Base-by-base conservation (phyloP, 2,888 invertebrate genomes). In the Limulus polyphemus region DNA sequence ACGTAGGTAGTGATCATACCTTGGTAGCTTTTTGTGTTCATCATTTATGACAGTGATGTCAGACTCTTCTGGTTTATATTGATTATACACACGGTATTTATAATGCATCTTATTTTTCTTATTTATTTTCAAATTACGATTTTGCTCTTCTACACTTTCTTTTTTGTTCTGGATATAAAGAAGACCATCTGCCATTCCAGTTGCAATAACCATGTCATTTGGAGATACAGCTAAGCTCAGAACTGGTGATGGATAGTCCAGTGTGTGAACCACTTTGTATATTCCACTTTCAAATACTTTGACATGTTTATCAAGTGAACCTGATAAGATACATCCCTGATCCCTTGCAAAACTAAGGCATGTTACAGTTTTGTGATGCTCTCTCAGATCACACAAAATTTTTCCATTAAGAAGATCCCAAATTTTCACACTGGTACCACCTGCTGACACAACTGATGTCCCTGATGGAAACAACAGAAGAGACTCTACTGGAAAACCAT, bases 301-400 rank as follows among this genome's bases (percentile, higher is more conserved):
- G 0, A 95, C 87, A 78, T 93, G 92, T 67, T 90, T 84, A 76
- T 99, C 98, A 61, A 98, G 79, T 4, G 93, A 90, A 1, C 88
- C 91, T 0, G 95, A 93, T 70, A 97, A 76, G 17, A 98, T 80
- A 72, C 90, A 82, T 68, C 84, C 86, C 46, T 88, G 87, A 49
- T 64, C 65, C 56, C 86, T 87, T 46, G 89, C 89, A 65, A 95
- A 81, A 68, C 84, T 80, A 57, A 98, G 75, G 68, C 88, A 87
- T 0, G 94, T 98, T 1, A 98, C 85, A 0, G 95, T 92, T 80
- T 98, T 98, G 76, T 95, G 93, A 77, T 99, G 98, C 71, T 91
- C 88, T 2, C 87, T 87, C 67, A 98, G 83, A 71, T 84, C 85
- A 1, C 90, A 85, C 46, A 98, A 75, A 60, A 91, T 78, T 74